Evolutionary conservation across 2,113 vertebrate genomes (phyloP).

Genomic region (Platysteira castanea): DNA sequence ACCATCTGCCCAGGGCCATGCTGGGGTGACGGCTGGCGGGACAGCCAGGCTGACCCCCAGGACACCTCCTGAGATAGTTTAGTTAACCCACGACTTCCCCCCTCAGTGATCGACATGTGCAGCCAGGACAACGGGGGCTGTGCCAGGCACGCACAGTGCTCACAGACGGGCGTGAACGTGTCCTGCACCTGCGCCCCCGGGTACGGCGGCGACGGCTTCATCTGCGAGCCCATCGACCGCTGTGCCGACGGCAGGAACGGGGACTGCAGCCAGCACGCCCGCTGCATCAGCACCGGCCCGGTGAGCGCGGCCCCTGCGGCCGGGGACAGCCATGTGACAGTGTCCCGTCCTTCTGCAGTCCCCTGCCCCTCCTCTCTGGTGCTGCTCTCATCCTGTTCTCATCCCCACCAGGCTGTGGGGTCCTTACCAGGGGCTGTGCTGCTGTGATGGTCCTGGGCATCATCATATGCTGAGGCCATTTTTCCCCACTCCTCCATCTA

Average conservation of each 20-base stretch:
- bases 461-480: not conserved
- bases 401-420: not conserved
- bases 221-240: slow-evolving; percentile 47
- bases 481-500: not conserved
- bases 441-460: too few species aligned
- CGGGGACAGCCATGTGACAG: not conserved
- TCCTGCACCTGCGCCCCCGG: not conserved
- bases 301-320: not conserved
- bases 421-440: not conserved
- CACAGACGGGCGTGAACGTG: not conserved
- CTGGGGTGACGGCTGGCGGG: not conserved
- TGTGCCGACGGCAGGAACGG: slow-evolving; percentile 11
- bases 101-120: slow-evolving; percentile 43
- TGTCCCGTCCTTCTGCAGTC: not conserved
- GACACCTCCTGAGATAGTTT: not conserved
- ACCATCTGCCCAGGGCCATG: not conserved
- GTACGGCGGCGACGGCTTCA: not conserved
- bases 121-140: slow-evolving; percentile 47
- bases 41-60: not conserved
- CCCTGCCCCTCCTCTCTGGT: not conserved
- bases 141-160: not conserved
- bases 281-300: slow-evolving; percentile 50
- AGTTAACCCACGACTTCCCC: not conserved
- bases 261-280: slow-evolving; percentile 50
- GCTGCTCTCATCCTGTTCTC: rapidly evolving